Evolutionary conservation across 2,888 invertebrate species (phyloP).

Genomic region (Hydropsyche betteni): DNA sequence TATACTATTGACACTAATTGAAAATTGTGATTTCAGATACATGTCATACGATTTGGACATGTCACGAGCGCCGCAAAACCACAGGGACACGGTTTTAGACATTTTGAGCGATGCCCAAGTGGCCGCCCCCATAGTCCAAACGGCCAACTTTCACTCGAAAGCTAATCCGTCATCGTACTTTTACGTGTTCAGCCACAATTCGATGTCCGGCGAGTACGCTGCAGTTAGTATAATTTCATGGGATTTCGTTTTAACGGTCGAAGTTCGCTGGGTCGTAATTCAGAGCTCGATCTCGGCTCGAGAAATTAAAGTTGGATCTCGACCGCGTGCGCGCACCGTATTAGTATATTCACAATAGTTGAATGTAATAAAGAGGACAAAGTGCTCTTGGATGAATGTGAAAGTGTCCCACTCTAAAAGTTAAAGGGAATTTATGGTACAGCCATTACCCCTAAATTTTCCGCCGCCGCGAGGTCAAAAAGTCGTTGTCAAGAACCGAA

Average conservation of each 20-base stretch:
- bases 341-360: constrained; percentile 35
- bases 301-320: constrained; percentile 18
- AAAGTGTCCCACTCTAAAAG: constrained; percentile 38
- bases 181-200: constrained; percentile 89
- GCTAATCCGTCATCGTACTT: constrained; percentile 83
- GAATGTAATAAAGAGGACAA: constrained; percentile 38
- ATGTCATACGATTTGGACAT: constrained; percentile 68
- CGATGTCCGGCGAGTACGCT: constrained; percentile 79
- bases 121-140: constrained; percentile 81
- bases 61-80: constrained; percentile 66
- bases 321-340: constrained; percentile 7
- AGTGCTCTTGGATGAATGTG: constrained; percentile 35
- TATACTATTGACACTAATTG: background rate
- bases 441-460: constrained; percentile 37
- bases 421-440: constrained; percentile 37
- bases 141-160: constrained; percentile 78
- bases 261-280: no score
- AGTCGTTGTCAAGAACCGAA: constrained; percentile 33
- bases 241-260: no score
- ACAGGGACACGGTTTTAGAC: constrained; percentile 84
- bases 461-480: constrained; percentile 27
- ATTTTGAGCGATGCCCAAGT: constrained; percentile 90
- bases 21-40: constrained; percentile 59
- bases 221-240: constrained; percentile 68
- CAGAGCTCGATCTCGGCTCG: no score